Evolutionary conservation across 1,140 invertebrate species (phyloP).

Genomic region (Helicoverpa zea): DNA sequence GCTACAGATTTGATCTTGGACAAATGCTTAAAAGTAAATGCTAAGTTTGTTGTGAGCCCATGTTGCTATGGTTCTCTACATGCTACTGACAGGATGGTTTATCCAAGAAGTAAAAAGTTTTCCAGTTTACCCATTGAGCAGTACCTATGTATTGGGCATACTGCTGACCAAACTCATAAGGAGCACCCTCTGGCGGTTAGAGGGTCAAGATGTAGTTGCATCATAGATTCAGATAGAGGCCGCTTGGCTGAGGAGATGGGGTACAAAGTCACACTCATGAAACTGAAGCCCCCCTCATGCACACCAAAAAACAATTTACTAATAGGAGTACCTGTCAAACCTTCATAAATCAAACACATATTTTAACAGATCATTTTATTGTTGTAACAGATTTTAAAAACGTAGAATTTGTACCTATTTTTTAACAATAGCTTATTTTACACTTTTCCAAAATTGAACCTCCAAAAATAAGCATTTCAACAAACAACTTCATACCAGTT

Average conservation of each 20-base stretch:
- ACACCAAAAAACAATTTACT: constrained; percentile 98
- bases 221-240: constrained; percentile 95
- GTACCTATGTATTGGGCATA: constrained; percentile 94
- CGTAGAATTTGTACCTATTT: constrained; percentile 58
- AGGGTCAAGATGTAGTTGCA: constrained; percentile 91
- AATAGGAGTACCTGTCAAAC: constrained; percentile 89
- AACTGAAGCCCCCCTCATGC: constrained; percentile 92
- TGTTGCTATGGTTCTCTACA: constrained; percentile 97
- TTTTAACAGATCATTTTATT: constrained; percentile 62
- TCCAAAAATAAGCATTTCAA: constrained; percentile 37
- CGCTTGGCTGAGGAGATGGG: constrained; percentile 91
- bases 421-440: constrained; percentile 38
- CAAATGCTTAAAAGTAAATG: constrained; percentile 92
- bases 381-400: constrained; percentile 59
- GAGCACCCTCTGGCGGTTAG: constrained; percentile 87
- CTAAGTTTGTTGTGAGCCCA: constrained; percentile 96
- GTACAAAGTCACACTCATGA: constrained; percentile 92
- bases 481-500: constrained; percentile 29
- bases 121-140: constrained; percentile 87
- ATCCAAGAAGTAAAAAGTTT: constrained; percentile 90
- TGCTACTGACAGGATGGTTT: constrained; percentile 90
- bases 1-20: constrained; percentile 97
- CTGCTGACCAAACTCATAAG: constrained; percentile 95
- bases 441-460: constrained; percentile 4
- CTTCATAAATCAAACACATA: constrained; percentile 37